Percentiles rank a stretch among this genome's conserved stretches.
phyloP scores from a whole-genome alignment of 2,888 invertebrate genomes.

The Bhutanitis thaidina region DNA sequence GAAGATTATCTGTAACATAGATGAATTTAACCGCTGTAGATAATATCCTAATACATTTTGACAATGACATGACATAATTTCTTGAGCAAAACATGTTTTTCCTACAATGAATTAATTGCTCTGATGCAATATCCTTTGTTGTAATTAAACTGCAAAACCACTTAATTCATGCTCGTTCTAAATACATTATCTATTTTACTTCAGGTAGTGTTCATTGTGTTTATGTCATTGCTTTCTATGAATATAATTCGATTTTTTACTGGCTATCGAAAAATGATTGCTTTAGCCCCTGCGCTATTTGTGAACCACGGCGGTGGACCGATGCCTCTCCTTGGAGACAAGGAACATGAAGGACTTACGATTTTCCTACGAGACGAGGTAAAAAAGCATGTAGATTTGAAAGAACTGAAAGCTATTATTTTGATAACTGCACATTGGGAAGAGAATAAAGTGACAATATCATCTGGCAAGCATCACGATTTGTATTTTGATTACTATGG shows the following conservation, averaged over 20 bases:
- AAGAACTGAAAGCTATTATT: slow-evolving; percentile 62
- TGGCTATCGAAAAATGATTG: slow-evolving; percentile 53
- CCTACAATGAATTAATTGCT: slow-evolving; percentile 5
- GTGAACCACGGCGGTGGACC: slow-evolving; percentile 74
- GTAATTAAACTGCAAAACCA: not conserved
- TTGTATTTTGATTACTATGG: slow-evolving; percentile 72
- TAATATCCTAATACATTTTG: no score
- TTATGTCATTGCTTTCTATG: slow-evolving; percentile 67
- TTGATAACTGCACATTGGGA: slow-evolving; percentile 73
- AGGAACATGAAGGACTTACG: slow-evolving; percentile 59
- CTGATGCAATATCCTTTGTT: slow-evolving; percentile 3
- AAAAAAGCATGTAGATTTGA: slow-evolving; percentile 57
- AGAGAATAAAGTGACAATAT: slow-evolving; percentile 60
- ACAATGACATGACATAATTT: no score
- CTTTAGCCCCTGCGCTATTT: slow-evolving; percentile 65
- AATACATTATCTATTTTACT: slow-evolving; percentile 62
- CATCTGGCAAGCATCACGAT: slow-evolving; percentile 60
- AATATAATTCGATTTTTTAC: slow-evolving; percentile 63
- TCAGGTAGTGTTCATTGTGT: slow-evolving; percentile 63
- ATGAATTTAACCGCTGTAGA: no score
- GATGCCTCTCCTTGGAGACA: slow-evolving; percentile 61
- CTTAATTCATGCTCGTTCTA: slow-evolving; percentile 59
- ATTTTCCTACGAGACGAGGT: slow-evolving; percentile 59
- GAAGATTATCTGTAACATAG: no score
- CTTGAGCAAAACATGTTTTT: no score